These are phyloP conservation scores for Oriolus oriolus DNA, from an alignment of 2,113 vertebrate genomes.

Conservation along the genomic window DNA sequence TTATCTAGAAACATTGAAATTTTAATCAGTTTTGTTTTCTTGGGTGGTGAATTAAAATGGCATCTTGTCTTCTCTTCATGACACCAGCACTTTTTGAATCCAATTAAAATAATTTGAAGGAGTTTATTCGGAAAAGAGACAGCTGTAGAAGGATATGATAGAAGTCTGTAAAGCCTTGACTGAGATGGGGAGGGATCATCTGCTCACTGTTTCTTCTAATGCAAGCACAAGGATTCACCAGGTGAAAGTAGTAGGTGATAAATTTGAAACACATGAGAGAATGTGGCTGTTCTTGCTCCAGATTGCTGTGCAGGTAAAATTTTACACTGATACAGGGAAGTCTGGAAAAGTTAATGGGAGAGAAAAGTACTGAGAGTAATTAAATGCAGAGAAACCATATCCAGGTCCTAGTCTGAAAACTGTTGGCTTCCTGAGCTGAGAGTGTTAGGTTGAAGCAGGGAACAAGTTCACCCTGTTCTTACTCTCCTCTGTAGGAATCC, in stretches of 20 bases:
- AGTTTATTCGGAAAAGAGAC: background rate
- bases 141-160: background rate
- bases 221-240: background rate
- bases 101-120: background rate
- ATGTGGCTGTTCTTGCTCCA: background rate
- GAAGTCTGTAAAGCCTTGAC: background rate
- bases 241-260: background rate
- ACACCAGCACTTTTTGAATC: background rate
- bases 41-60: background rate
- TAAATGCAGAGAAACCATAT: background rate
- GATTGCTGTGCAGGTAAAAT: background rate
- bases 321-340: rapidly evolving
- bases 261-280: background rate
- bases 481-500: background rate
- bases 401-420: background rate
- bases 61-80: background rate
- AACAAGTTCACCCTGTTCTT: background rate
- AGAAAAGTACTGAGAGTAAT: background rate
- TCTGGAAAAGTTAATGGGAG: background rate
- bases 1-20: background rate
- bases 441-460: background rate
- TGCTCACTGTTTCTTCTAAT: background rate
- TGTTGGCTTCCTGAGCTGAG: background rate
- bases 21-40: background rate
- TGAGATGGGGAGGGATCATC: background rate